These are phyloP conservation scores for Lepus americanus DNA, from an alignment of 2,113 vertebrate genomes.

Conservation along the genomic window DNA sequence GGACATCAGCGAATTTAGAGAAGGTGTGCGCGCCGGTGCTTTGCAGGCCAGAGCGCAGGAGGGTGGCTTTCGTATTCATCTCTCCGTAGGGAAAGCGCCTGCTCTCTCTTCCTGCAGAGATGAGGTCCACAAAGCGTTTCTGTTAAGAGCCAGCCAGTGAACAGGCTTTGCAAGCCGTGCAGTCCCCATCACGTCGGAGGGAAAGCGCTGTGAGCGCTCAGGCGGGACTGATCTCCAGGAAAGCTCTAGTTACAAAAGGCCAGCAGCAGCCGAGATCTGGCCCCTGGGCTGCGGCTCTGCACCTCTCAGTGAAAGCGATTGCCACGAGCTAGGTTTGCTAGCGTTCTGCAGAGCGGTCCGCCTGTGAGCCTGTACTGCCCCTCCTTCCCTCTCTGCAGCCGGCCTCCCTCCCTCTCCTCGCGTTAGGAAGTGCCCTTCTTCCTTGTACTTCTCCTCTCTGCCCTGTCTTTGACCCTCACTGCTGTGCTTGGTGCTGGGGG, in stretches of 20 bases:
- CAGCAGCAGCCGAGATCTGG: not conserved
- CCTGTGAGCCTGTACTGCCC: not conserved
- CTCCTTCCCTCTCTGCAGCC: not conserved
- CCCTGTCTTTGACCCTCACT: not conserved
- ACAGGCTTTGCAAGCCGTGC: not conserved
- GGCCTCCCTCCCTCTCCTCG: not conserved
- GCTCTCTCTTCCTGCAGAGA: not conserved
- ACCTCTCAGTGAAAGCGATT: not conserved
- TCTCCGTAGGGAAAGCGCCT: not conserved
- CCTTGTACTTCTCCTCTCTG: not conserved
- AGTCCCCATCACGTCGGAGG: not conserved
- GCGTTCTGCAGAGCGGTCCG: not conserved
- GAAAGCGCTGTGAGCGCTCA: not conserved
- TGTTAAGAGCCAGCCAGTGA: not conserved
- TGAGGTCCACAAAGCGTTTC: not conserved
- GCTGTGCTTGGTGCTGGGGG: not conserved
- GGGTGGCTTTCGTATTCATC: not conserved
- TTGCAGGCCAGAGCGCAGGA: too few species aligned
- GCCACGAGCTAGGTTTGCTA: not conserved
- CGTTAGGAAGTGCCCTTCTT: not conserved
- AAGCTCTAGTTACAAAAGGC: slow-evolving; percentile 1
- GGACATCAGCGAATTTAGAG: not conserved
- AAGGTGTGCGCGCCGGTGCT: not conserved
- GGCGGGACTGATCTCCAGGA: not conserved
- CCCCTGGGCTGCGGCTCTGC: not conserved